Evolutionary conservation across 2,888 invertebrate genomes (phyloP).

Genomic region (Glyphotaelius pellucidus): DNA sequence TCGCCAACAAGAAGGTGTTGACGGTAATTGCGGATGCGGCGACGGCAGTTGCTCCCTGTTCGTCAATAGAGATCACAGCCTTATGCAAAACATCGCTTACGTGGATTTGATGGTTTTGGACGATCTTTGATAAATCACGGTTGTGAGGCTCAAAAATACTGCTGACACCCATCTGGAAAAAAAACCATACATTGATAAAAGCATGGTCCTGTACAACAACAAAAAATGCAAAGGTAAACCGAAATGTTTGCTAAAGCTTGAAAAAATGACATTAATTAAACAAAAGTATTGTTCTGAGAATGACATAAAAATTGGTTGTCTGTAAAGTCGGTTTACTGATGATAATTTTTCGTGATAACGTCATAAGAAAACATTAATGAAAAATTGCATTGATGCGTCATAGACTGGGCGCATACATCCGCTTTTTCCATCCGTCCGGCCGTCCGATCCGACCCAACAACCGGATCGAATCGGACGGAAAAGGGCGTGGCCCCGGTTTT

Average conservation of each 20-base stretch:
- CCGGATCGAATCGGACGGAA: too few species aligned
- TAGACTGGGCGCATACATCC: too few species aligned
- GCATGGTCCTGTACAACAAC: neutral
- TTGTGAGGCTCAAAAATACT: slow-evolving; percentile 71
- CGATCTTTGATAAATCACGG: slow-evolving; percentile 71
- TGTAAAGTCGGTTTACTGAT: too few species aligned
- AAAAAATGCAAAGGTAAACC: neutral
- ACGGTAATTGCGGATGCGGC: slow-evolving; percentile 74
- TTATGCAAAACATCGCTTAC: slow-evolving; percentile 76
- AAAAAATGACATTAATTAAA: too few species aligned
- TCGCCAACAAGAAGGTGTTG: slow-evolving; percentile 74
- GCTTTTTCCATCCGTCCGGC: too few species aligned
- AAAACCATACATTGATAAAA: neutral
- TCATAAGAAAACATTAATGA: too few species aligned
- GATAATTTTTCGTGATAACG: too few species aligned
- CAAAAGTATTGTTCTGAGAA: too few species aligned
- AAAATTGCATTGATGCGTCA: too few species aligned
- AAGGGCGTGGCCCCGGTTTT: too few species aligned
- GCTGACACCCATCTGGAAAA: slow-evolving; percentile 74
- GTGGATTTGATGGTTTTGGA: slow-evolving; percentile 69
- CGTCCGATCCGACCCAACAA: too few species aligned
- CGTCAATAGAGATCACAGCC: slow-evolving; percentile 76
- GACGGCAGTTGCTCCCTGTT: slow-evolving; percentile 75
- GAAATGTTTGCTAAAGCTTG: neutral
- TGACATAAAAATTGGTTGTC: too few species aligned